Conservation (phyloP, 2,888 invertebrate genomes). For the Gymnosoma rotundatum region DNA sequence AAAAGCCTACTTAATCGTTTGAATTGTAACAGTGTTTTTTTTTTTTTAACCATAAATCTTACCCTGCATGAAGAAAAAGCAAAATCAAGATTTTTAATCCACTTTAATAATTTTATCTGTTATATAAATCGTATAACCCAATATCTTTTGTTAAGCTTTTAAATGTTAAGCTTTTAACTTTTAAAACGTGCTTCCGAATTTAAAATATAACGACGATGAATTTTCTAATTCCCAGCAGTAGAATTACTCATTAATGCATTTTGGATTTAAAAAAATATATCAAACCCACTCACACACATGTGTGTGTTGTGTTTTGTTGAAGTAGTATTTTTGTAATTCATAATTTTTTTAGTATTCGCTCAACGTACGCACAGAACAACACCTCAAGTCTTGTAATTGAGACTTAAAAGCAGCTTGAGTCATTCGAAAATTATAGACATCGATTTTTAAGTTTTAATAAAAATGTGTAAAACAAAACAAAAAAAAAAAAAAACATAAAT, state of each 20-base stretch:
- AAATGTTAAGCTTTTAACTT: constrained; percentile 37
- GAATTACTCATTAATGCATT: constrained; percentile 37
- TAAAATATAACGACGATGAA: constrained; percentile 58
- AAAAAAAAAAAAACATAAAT: constrained; percentile 12
- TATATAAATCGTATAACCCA: constrained; percentile 34
- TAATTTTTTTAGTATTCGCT: constrained; percentile 48
- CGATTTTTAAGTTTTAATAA: constrained; percentile 16
- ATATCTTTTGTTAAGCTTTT: constrained; percentile 20
- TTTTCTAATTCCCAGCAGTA: constrained; percentile 50
- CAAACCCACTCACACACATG: not conserved
- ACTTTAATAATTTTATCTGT: constrained; percentile 57
- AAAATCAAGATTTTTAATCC: constrained; percentile 57
- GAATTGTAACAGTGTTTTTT: constrained; percentile 38
- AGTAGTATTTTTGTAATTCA: constrained; percentile 13
- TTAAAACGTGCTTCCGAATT: constrained; percentile 66
- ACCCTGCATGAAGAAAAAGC: constrained; percentile 22
- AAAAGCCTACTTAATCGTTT: constrained; percentile 35
- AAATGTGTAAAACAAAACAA: not conserved
- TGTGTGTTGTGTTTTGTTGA: not conserved
- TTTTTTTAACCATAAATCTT: constrained; percentile 34
- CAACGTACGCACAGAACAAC: constrained; percentile 60
- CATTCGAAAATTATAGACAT: constrained; percentile 26
- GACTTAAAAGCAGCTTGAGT: constrained; percentile 45
- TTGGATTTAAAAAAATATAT: constrained; percentile 1
- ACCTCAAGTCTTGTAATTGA: constrained; percentile 51